Evolutionary conservation across 2,888 invertebrate genomes (phyloP).

Genomic region (Prosapia bicincta): DNA sequence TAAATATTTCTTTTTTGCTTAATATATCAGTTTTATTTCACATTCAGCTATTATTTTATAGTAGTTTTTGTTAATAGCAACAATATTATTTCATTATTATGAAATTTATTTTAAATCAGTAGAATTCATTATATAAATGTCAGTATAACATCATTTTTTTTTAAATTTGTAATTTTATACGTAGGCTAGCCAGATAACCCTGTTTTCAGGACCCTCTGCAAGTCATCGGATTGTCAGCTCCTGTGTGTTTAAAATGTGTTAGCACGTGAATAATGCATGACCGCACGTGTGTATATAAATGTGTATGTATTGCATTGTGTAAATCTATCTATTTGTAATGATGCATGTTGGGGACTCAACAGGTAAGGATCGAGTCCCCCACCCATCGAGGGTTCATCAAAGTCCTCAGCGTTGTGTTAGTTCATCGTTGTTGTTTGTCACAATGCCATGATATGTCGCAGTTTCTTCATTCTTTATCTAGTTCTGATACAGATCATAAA

Average conservation of each 20-base stretch:
- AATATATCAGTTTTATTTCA: too few species aligned
- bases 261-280: slow-evolving; percentile 22
- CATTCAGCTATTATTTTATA: too few species aligned
- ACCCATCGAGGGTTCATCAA: slow-evolving; percentile 20
- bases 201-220: not conserved
- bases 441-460: slow-evolving; percentile 14
- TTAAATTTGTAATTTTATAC: too few species aligned
- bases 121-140: too few species aligned
- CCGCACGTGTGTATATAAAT: slow-evolving; percentile 23
- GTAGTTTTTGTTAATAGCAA: too few species aligned
- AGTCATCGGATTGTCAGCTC: slow-evolving; percentile 18
- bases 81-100: too few species aligned
- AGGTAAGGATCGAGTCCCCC: slow-evolving; percentile 31
- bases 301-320: slow-evolving; percentile 30
- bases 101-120: too few species aligned
- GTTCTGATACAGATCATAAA: not conserved
- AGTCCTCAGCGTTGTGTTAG: slow-evolving; percentile 17
- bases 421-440: slow-evolving; percentile 4
- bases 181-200: not conserved
- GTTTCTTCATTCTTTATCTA: slow-evolving; percentile 8
- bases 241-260: slow-evolving; percentile 11
- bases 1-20: too few species aligned
- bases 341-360: slow-evolving; percentile 29
- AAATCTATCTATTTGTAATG: slow-evolving; percentile 21
- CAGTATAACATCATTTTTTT: too few species aligned